These are phyloP conservation scores for Zoanthus solanderi DNA, from an alignment of 92 coral and sea anemone genomes.

Conservation along the genomic window DNA sequence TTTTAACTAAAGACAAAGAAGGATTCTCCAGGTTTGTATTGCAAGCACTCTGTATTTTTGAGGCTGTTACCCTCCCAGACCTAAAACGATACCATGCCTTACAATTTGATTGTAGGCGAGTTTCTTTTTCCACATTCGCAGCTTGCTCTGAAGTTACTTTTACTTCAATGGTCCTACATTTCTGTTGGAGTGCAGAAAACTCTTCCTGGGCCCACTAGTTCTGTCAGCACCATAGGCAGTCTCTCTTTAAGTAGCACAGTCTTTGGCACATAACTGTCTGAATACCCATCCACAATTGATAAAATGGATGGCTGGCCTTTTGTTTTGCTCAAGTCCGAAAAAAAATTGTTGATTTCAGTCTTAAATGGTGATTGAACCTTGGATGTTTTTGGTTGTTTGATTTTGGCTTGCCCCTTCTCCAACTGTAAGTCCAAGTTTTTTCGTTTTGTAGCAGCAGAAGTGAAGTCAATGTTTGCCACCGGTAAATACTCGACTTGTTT, in stretches of 20 bases:
- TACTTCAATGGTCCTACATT: not conserved
- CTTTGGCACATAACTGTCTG: conserved; percentile 18
- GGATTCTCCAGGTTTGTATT: conserved; percentile 7
- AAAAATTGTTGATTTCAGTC: conserved; percentile 20
- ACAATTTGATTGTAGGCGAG: not conserved
- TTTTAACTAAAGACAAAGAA: not conserved
- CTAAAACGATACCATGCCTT: conserved; percentile 8
- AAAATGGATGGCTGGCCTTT: conserved; percentile 26
- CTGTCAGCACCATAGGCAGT: not conserved
- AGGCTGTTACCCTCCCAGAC: conserved; percentile 7
- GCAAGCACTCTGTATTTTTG: conserved; percentile 1
- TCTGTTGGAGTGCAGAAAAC: not conserved
- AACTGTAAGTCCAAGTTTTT: conserved; percentile 30
- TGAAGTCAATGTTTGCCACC: conserved; percentile 12
- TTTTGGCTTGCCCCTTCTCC: not conserved
- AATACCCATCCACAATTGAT: conserved; percentile 25
- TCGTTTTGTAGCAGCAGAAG: conserved; percentile 11
- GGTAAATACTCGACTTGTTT: conserved; percentile 43
- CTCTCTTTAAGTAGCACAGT: not conserved
- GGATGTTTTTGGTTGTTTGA: not conserved
- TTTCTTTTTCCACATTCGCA: not conserved
- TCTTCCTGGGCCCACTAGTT: not conserved
- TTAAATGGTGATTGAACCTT: not conserved
- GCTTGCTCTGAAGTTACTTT: conserved; percentile 2
- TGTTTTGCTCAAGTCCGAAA: conserved; percentile 16